Evolutionary conservation across 1,140 invertebrate genomes (phyloP), one percentile per base, ranked within the genome.

Genomic region (Chrysomallon squamiferum): DNA sequence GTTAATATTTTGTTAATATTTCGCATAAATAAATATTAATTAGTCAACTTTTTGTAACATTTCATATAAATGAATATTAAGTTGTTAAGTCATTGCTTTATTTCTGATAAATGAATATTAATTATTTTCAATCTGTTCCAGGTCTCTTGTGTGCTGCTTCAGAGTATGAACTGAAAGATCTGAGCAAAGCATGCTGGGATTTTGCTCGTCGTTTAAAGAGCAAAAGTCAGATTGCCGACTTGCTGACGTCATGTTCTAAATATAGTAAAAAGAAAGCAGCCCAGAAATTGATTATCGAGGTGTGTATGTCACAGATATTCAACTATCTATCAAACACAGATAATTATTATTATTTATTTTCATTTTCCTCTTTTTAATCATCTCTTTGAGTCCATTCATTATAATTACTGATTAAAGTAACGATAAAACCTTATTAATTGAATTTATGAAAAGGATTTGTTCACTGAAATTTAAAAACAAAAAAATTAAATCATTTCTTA

Each of bases 81-180:
- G 43, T 13, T 18, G 43, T 18, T 3, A n/a, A 30, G 18, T 30
- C 11, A 13, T 2, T 6, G 1, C 6, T 11, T 13, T 18, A 9
- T 13, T 11, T n/a, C n/a, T 1, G 15, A 18, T 11, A 47, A 18
- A 11, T 18, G n/a, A 47, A 47, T 3, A 1, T 6, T 1, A 47
- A 47, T 22, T 47, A 11, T 13, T 20, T 47, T 3, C 15, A 1
- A 33, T 58, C 15, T 29, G 18, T 56, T 56, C 13, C 56, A 58
- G 56, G 56, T 32, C 32, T 58, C 20, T 35, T 58, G 6, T 58
- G 56, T 35, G 56, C 56, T 33, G 30, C 56, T 20, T 27, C 22
- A 3, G 56, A 58, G 32, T 58, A 33, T 15, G 15, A n/a, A 7
- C 25, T 58, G 13, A 30, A 30, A 13, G 56, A 58, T 58, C 30